Evolutionary conservation across 2,888 invertebrate genomes (phyloP).

Genomic region (Onchidella celtica): DNA sequence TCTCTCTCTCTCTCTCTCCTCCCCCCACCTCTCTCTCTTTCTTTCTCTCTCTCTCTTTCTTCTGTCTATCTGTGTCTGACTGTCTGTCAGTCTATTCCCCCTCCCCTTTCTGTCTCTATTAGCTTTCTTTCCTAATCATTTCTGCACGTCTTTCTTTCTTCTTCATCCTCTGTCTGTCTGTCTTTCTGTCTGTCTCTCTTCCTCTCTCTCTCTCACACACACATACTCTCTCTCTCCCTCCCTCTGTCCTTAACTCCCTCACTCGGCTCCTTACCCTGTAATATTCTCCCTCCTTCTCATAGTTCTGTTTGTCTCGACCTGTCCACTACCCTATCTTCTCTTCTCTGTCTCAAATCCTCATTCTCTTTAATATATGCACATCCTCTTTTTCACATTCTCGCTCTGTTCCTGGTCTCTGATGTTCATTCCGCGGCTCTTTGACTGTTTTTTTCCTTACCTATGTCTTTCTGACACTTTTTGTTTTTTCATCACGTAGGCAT

Average conservation of each 20-base stretch:
- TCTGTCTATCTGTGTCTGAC: slow-evolving; percentile 10
- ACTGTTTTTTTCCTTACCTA: slow-evolving; percentile 5
- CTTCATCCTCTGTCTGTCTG: background rate
- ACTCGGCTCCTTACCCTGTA: background rate
- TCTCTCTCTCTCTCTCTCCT: slow-evolving; percentile 11
- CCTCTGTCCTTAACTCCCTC: slow-evolving; percentile 2
- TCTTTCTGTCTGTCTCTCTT: background rate
- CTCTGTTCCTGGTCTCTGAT: slow-evolving; percentile 25
- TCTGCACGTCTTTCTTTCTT: background rate
- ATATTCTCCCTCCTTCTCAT: background rate
- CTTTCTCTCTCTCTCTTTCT: slow-evolving; percentile 33
- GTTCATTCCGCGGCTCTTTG: slow-evolving; percentile 8
- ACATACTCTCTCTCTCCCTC: background rate
- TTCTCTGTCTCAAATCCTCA: slow-evolving; percentile 13
- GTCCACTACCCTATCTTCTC: background rate
- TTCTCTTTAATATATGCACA: slow-evolving; percentile 7
- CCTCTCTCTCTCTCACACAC: background rate
- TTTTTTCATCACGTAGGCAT: background rate
- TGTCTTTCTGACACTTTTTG: background rate
- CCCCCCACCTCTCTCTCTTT: slow-evolving; percentile 36
- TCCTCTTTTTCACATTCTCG: slow-evolving; percentile 38
- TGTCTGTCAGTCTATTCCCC: background rate
- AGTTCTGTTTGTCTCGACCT: too few relatives aligned
- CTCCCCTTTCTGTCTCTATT: background rate
- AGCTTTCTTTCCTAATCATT: background rate